These are phyloP conservation scores for Peucedramus taeniatus DNA, from an alignment of 2,113 vertebrate species.

Conservation along the genomic window DNA sequence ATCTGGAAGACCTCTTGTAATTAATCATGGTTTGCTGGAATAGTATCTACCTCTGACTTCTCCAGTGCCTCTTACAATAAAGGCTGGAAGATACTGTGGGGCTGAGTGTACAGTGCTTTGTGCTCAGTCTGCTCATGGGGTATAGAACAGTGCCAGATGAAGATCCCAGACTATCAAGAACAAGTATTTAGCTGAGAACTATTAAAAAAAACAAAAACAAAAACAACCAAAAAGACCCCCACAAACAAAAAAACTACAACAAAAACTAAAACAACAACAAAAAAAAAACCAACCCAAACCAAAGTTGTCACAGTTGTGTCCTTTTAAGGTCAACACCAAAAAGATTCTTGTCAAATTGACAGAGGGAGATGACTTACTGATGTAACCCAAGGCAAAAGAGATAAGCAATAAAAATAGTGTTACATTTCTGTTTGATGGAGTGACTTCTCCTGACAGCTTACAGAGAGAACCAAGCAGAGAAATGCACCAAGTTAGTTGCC, in stretches of 20 bases:
- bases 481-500: background rate
- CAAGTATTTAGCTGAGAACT: slow-evolving; percentile 7
- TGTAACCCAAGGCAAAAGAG: slow-evolving; percentile 38
- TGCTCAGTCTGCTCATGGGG: background rate
- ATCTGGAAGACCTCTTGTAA: background rate
- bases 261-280: background rate
- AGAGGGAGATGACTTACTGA: slow-evolving; percentile 43
- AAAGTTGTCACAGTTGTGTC: slow-evolving; percentile 36
- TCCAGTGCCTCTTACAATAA: background rate
- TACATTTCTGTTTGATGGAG: slow-evolving; percentile 40
- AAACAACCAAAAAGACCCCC: too few species aligned
- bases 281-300: background rate
- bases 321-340: slow-evolving; percentile 54
- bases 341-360: slow-evolving; percentile 20
- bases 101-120: background rate
- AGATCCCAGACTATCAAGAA: background rate
- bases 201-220: background rate
- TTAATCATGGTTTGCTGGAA: background rate
- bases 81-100: background rate
- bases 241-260: background rate
- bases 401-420: slow-evolving; percentile 53
- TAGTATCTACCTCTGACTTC: background rate
- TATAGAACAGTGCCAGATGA: background rate
- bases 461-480: background rate
- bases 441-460: slow-evolving; percentile 15